These are phyloP conservation scores for Rhaphigaster nebulosa DNA, from an alignment of 2,888 invertebrate genomes.

Conservation along the genomic window DNA sequence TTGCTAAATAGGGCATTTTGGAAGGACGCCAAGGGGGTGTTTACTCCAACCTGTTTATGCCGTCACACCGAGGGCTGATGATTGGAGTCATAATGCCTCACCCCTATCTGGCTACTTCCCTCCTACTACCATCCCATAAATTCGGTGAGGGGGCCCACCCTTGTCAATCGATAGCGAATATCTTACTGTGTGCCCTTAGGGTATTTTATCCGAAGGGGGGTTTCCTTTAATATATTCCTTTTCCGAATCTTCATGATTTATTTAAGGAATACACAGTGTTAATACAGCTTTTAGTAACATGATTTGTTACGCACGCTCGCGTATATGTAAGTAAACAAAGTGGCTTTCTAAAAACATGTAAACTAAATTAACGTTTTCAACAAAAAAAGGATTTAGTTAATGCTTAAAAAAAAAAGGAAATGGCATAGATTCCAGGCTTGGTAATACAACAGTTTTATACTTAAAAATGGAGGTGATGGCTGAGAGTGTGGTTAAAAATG, in stretches of 20 bases:
- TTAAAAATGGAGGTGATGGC: no score
- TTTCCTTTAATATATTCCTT: background rate
- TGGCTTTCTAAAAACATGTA: no score
- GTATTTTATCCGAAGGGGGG: background rate
- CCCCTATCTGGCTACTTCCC: slow-evolving; percentile 28
- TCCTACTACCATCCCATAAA: background rate
- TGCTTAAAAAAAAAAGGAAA: no score
- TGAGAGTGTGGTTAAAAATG: no score
- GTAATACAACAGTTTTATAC: no score
- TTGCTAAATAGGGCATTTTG: slow-evolving; percentile 40
- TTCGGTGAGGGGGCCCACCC: background rate
- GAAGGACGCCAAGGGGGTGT: background rate
- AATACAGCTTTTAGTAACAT: background rate
- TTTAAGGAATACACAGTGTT: background rate
- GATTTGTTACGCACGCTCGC: background rate
- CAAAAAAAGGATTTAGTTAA: no score
- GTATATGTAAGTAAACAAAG: background rate
- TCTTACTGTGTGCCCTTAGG: background rate
- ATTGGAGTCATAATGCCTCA: slow-evolving; percentile 19
- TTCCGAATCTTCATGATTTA: background rate
- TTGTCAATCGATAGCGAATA: slow-evolving; percentile 28
- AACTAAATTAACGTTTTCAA: no score
- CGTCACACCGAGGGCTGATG: slow-evolving; percentile 4
- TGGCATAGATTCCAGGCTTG: no score
- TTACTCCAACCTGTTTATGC: slow-evolving; percentile 14